Conservation (phyloP, 2,113 vertebrate genomes). For the Sterrhoptilus dennistouni region DNA sequence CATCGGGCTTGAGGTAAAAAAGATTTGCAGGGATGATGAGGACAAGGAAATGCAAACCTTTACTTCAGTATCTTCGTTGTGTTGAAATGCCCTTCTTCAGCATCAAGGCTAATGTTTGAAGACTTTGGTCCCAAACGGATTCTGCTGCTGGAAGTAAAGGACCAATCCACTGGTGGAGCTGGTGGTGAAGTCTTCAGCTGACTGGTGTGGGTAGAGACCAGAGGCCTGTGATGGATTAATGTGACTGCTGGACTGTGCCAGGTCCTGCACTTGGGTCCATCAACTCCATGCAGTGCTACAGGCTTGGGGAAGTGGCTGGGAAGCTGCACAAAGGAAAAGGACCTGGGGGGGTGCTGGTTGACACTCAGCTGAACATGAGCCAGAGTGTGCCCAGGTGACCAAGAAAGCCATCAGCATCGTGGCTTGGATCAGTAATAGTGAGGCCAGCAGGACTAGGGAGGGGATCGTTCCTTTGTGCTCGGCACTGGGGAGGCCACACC, state of each 20-base stretch:
- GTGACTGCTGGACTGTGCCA: neutral
- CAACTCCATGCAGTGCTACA: neutral
- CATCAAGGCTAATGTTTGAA: neutral
- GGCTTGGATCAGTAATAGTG: neutral
- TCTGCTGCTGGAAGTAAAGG: neutral
- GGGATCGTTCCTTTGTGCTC: neutral
- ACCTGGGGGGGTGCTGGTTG: rapidly evolving
- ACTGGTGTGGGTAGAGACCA: neutral
- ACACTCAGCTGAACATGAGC: neutral
- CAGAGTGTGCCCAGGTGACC: neutral
- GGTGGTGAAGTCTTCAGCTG: neutral
- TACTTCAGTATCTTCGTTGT: neutral
- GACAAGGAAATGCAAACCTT: neutral
- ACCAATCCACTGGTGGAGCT: neutral
- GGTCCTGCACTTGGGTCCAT: neutral
- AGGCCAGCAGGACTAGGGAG: neutral
- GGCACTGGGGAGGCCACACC: neutral
- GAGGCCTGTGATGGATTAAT: neutral
- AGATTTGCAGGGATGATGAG: neutral
- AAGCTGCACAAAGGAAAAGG: neutral
- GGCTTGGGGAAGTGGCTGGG: neutral
- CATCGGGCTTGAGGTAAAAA: constrained; percentile 88
- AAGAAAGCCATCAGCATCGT: neutral
- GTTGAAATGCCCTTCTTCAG: neutral
- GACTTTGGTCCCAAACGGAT: neutral